phyloP scores from a whole-genome alignment of 2,797 vertebrate species.

The Thaleichthys pacificus region DNA sequence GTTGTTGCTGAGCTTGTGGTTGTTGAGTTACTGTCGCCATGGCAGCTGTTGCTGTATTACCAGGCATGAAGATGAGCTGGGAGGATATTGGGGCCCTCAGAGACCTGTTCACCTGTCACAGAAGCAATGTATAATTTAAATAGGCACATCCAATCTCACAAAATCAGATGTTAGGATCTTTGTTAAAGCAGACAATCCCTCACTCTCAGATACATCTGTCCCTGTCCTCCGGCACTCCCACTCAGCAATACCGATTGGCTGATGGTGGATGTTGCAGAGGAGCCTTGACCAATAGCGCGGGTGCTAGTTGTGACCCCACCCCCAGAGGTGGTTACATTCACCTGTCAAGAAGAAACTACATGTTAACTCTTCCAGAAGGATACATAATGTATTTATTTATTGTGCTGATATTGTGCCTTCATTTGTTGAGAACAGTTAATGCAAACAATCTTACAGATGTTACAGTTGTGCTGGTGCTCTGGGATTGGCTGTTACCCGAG shows the following conservation, averaged over 20 bases:
- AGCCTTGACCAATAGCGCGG: slow-evolving; percentile 65
- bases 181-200: slow-evolving; percentile 49
- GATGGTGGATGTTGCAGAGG: slow-evolving; percentile 85
- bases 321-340: slow-evolving; percentile 67
- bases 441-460: slow-evolving; percentile 44
- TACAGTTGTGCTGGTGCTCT: slow-evolving; percentile 81
- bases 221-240: slow-evolving; percentile 86
- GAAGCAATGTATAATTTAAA: not conserved
- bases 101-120: slow-evolving; percentile 75
- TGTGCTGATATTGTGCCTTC: not conserved
- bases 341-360: slow-evolving; percentile 47
- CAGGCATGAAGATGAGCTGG: slow-evolving; percentile 97
- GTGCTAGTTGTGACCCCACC: slow-evolving; percentile 67
- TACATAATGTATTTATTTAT: not conserved
- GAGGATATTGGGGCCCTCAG: slow-evolving; percentile 87
- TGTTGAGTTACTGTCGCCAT: slow-evolving; percentile 74
- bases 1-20: slow-evolving; percentile 67
- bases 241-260: slow-evolving; percentile 93
- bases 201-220: slow-evolving; percentile 97
- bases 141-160: not conserved
- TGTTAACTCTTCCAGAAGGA: not conserved
- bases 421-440: not conserved
- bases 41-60: slow-evolving; percentile 86
- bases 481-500: slow-evolving; percentile 85
- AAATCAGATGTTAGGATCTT: not conserved